Conservation (phyloP, 1,140 invertebrate genomes). For the Trachymyrmex septentrionalis region DNA sequence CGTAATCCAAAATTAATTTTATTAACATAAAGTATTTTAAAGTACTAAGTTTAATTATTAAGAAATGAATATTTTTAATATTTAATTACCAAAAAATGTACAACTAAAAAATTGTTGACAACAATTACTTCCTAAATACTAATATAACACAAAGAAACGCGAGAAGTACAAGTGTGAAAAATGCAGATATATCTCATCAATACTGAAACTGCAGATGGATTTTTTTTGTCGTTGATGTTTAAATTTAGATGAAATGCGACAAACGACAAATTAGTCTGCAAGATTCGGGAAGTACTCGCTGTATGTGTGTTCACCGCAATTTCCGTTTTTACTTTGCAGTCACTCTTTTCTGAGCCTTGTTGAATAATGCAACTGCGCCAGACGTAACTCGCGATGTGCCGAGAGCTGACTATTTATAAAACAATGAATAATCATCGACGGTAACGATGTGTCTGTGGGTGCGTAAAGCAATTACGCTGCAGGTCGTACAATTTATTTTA, state of each 20-base stretch:
- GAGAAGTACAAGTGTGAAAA: background rate
- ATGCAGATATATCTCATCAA: background rate
- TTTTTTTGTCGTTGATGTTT: background rate
- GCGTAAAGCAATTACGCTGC: conserved; percentile 67
- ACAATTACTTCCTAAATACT: background rate
- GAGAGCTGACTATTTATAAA: conserved; percentile 66
- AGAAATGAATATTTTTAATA: background rate
- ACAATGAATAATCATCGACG: conserved; percentile 71
- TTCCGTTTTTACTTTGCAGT: conserved; percentile 57
- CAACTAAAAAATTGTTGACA: background rate
- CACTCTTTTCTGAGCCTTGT: conserved; percentile 53
- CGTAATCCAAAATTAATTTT: background rate
- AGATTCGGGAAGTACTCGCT: conserved; percentile 35
- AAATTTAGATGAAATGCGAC: background rate
- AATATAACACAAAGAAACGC: background rate
- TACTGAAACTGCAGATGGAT: background rate
- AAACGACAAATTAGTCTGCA: conserved; percentile 35
- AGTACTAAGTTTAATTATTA: background rate
- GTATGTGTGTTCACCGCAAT: conserved; percentile 12
- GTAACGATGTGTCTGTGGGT: conserved; percentile 63
- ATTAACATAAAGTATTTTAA: background rate
- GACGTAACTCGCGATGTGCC: conserved; percentile 30
- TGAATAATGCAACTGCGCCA: conserved; percentile 58
- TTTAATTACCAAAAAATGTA: background rate
- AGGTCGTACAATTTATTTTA: conserved; percentile 64